Conservation (phyloP, 2,888 invertebrate genomes). For the Mylabris sibirica region DNA sequence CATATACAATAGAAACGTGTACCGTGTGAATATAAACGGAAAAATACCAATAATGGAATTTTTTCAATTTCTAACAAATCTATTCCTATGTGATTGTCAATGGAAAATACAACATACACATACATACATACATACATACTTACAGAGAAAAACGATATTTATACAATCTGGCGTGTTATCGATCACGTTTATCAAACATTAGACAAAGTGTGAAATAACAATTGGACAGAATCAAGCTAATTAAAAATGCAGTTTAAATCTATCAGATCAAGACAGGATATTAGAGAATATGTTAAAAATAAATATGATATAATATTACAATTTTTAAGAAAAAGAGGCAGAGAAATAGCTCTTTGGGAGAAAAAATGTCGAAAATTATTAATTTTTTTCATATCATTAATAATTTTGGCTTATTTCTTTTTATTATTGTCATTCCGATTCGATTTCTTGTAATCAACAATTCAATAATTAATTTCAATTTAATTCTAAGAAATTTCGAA, state of each 20-base stretch:
- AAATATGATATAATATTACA: conserved; percentile 41
- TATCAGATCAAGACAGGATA: conserved; percentile 29
- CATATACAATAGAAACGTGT: neutral
- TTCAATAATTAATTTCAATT: neutral
- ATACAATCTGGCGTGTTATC: conserved; percentile 24
- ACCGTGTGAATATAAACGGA: neutral
- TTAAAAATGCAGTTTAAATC: conserved; percentile 27
- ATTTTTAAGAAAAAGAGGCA: too few relatives aligned
- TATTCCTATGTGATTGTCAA: neutral
- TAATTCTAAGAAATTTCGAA: neutral
- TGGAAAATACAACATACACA: neutral
- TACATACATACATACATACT: too few relatives aligned
- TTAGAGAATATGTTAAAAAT: conserved; percentile 44
- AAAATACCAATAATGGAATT: neutral
- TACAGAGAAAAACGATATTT: neutral
- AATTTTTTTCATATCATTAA: neutral
- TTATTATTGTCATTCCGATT: neutral
- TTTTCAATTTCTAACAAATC: neutral
- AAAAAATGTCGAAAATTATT: neutral
- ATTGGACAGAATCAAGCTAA: conserved; percentile 27
- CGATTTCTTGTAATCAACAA: neutral
- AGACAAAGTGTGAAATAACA: conserved; percentile 29
- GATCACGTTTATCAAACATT: conserved; percentile 31
- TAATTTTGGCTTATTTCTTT: neutral
- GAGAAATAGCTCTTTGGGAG: too few relatives aligned